Evolutionary conservation across 23 tunicate genomes (phyloP), one percentile per base, ranked within the genome.

Genomic region (Trididemnum miniatum): DNA sequence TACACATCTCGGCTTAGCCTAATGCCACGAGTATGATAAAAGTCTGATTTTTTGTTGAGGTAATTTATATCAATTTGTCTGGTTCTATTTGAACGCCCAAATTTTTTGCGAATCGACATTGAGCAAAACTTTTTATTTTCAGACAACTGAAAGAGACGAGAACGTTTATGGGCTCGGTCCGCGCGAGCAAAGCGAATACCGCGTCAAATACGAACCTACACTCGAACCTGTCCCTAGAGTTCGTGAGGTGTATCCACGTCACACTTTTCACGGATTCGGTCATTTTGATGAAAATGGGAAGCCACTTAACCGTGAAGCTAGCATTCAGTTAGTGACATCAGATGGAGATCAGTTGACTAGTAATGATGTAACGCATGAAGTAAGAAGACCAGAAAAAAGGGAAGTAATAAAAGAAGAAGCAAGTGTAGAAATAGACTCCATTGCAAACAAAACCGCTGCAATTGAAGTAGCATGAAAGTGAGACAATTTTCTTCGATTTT

Each of bases 231-330:
- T 36, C 20, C 2, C 59, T 24, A 63, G 90, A 15, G 1, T 71
- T n/a, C 57, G 60, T 9, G 90, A 86, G 71, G 80, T 86, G 29
- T 86, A 86, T 49, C 90, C 89, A 12, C 83, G 89, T 9, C 89
- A 85, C 35, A 85, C 83, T 2, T 85, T 85, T 77, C 57, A 78
- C 33, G 89, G 89, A 1, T 66, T 81, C 44, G 89, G 71, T 38
- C 83, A 83, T 25, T 2, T 85, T 60, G 31, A 60, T 12, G 23
- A 85, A 18, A 69, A 85, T 38, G 78, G 89, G 49, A 78, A 85
- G 32, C 89, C 89, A 49, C 63, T 85, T 25, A 78, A 78, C 71
- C 82, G 78, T 77, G 83, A 85, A 52, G 89, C 89, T 27, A 85
- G 83, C 65, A 44, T 85, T 27, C 76, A 77, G 4, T 51, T 85